Percentiles rank a stretch among this genome's conserved stretches.
Conservation (phyloP, 2,113 vertebrate species). For the Tetraodon nigroviridis region DNA sequence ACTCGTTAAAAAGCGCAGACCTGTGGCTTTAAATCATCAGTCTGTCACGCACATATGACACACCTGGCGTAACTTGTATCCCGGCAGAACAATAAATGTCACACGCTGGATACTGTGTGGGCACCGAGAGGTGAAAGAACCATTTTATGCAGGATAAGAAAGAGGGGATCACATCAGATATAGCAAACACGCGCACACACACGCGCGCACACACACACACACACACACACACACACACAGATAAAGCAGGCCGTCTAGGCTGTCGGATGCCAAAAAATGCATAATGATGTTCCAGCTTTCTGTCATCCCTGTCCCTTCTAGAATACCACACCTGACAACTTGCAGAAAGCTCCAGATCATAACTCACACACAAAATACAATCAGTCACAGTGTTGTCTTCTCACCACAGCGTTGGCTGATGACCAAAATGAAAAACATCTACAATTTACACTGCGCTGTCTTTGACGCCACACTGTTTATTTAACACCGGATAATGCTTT, state of each 20-base stretch:
- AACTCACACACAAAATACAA: slow-evolving; percentile 32
- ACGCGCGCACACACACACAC: slow-evolving; percentile 12
- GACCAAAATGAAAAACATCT: slow-evolving; percentile 15
- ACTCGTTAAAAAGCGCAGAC: slow-evolving; percentile 62
- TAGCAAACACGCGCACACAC: slow-evolving; percentile 18
- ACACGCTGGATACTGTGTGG: slow-evolving; percentile 31
- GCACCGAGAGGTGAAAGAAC: slow-evolving; percentile 21
- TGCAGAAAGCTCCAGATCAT: slow-evolving; percentile 40
- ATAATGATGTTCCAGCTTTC: slow-evolving; percentile 24
- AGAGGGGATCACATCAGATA: slow-evolving; percentile 28
- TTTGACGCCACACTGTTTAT: slow-evolving; percentile 21
- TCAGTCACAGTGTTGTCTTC: slow-evolving; percentile 33
- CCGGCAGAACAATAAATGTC: slow-evolving; percentile 62
- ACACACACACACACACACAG: slow-evolving; percentile 5
- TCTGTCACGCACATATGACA: slow-evolving; percentile 52
- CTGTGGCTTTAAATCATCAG: slow-evolving; percentile 54
- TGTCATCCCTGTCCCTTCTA: slow-evolving; percentile 20
- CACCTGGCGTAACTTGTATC: slow-evolving; percentile 66
- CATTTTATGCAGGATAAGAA: slow-evolving; percentile 27
- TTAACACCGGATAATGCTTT: slow-evolving; percentile 7
- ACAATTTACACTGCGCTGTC: slow-evolving; percentile 23
- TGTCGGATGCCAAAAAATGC: background rate
- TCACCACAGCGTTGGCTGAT: slow-evolving; percentile 17
- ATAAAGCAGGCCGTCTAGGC: slow-evolving; percentile 9
- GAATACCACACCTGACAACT: slow-evolving; percentile 31